phyloP scores from a whole-genome alignment of 2,113 vertebrate species.

The Morone saxatilis region DNA sequence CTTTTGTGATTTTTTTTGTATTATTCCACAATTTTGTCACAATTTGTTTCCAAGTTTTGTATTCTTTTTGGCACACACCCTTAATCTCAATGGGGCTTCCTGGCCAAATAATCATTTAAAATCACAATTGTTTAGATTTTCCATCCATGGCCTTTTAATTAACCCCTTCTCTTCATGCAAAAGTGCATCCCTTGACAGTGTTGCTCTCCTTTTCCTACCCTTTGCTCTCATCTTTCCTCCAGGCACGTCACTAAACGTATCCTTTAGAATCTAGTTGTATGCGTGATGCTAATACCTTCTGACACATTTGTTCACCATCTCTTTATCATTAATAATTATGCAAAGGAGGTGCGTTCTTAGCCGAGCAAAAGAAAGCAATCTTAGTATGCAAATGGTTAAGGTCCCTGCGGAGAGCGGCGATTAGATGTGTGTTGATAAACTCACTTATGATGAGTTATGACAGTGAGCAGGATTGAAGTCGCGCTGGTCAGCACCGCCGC shows the following conservation, averaged over 20 bases:
- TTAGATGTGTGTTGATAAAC: constrained; percentile 92
- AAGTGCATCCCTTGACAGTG: constrained; percentile 59
- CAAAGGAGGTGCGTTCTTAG: constrained; percentile 87
- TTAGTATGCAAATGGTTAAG: constrained; percentile 93
- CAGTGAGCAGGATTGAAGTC: constrained; percentile 91
- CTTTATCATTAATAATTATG: constrained; percentile 94
- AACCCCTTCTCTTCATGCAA: constrained; percentile 60
- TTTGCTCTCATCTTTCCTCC: constrained; percentile 55
- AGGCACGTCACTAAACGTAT: constrained; percentile 56
- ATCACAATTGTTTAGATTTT: constrained; percentile 17
- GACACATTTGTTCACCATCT: constrained; percentile 90
- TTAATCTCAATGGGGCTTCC: constrained; percentile 27
- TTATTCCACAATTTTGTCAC: constrained; percentile 4
- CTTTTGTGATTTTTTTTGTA: constrained; percentile 16
- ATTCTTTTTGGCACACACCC: constrained; percentile 16
- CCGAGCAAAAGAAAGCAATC: constrained; percentile 91
- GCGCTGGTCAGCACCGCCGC: constrained; percentile 82
- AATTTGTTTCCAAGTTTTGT: constrained; percentile 7
- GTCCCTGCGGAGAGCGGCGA: constrained; percentile 87
- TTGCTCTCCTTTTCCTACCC: constrained; percentile 39
- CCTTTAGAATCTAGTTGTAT: constrained; percentile 75
- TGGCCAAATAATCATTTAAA: constrained; percentile 33
- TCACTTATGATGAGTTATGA: constrained; percentile 90
- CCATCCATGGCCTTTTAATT: constrained; percentile 62
- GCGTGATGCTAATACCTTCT: constrained; percentile 86